phyloP scores from a whole-genome alignment of 2,797 vertebrate species.

The Cynopterus sphinx region DNA sequence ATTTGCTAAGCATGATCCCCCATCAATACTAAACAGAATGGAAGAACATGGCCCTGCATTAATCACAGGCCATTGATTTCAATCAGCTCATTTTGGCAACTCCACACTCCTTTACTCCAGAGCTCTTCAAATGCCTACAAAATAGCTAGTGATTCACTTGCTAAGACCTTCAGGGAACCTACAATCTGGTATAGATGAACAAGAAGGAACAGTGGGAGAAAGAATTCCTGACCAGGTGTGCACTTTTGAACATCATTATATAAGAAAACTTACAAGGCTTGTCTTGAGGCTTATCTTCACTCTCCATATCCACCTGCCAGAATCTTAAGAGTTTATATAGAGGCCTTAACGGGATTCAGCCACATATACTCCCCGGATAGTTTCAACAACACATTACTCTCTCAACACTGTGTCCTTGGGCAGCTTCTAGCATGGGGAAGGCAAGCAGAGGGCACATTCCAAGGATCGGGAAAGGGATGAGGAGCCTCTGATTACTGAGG shows the following conservation, averaged over 20 bases:
- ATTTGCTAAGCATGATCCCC: conserved; percentile 54
- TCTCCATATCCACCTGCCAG: neutral
- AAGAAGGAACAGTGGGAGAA: neutral
- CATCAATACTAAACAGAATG: conserved; percentile 61
- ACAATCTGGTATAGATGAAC: neutral
- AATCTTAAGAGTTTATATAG: neutral
- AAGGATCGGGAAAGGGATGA: neutral
- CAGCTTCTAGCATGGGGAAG: neutral
- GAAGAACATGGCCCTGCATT: conserved; percentile 48
- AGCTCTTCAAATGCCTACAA: neutral
- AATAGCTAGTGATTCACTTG: conserved; percentile 15
- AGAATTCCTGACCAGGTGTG: neutral
- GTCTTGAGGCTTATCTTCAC: neutral
- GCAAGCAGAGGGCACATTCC: neutral
- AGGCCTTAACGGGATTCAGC: neutral
- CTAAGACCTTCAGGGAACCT: conserved; percentile 8
- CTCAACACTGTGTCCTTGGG: neutral
- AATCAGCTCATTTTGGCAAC: conserved; percentile 20
- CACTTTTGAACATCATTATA: neutral
- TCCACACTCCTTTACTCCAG: neutral
- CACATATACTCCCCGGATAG: neutral
- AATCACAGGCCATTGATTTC: conserved; percentile 55
- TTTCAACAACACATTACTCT: neutral
- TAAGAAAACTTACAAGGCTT: neutral
- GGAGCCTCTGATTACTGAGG: neutral